phyloP scores from a whole-genome alignment of 2,113 vertebrate genomes.

The Cyphomyrus plagiostoma region DNA sequence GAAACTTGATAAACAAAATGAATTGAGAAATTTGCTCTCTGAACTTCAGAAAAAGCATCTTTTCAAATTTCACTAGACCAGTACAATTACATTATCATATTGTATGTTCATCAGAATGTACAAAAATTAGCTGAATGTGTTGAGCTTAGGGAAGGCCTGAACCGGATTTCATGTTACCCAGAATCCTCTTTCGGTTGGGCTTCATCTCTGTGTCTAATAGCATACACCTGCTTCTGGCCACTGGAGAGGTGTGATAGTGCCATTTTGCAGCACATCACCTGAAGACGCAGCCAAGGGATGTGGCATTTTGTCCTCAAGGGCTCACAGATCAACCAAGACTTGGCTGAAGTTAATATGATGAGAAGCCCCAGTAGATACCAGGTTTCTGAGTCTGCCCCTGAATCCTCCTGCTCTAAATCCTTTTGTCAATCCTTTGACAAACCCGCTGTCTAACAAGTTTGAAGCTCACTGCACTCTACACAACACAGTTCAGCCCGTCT shows the following conservation, averaged over 20 bases:
- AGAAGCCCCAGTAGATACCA: not conserved
- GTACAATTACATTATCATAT: slow-evolving; percentile 6
- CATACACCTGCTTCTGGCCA: slow-evolving; percentile 59
- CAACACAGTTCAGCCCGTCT: not conserved
- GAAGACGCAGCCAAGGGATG: slow-evolving; percentile 58
- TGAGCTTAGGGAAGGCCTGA: slow-evolving; percentile 36
- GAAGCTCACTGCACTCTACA: not conserved
- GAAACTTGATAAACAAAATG: slow-evolving; percentile 73
- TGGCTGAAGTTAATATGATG: not conserved
- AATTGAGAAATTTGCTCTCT: slow-evolving; percentile 56
- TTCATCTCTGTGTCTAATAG: slow-evolving; percentile 66
- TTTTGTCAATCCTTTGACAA: slow-evolving; percentile 12
- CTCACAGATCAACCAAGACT: slow-evolving; percentile 19
- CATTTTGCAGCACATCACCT: slow-evolving; percentile 63
- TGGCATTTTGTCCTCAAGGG: slow-evolving; percentile 63
- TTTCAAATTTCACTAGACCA: not conserved
- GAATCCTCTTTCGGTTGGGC: slow-evolving; percentile 36
- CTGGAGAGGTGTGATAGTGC: slow-evolving; percentile 46
- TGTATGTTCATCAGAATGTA: not conserved
- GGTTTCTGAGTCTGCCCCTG: not conserved
- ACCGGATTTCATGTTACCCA: slow-evolving; percentile 49
- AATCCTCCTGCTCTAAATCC: slow-evolving; percentile 13
- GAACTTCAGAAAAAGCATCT: not conserved
- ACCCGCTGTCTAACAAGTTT: slow-evolving; percentile 3
- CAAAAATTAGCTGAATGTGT: not conserved